A percentile compares a stretch with the other conserved stretches of the same genome.
Conservation (phyloP, 2,797 vertebrate genomes). For the Esox masquinongy region DNA sequence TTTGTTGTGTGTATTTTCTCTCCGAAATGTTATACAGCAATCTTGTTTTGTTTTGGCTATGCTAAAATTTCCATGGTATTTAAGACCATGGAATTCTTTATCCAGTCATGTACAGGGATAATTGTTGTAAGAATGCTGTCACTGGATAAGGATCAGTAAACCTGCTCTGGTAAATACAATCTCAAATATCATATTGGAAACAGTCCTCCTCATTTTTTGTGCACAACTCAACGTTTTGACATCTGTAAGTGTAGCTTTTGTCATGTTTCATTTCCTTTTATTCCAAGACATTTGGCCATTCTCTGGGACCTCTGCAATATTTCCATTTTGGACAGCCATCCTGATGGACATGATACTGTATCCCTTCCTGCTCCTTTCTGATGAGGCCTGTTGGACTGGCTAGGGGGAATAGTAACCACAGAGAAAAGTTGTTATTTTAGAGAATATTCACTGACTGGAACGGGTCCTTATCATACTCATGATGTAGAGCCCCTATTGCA, state of each 20-base stretch:
- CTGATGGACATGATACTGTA: too few species aligned
- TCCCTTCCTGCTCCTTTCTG: background rate
- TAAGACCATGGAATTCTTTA: constrained; percentile 18
- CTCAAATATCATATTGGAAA: constrained; percentile 33
- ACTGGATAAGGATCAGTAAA: constrained; percentile 41
- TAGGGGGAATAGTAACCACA: background rate
- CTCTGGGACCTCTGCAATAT: constrained; percentile 19
- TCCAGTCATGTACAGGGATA: constrained; percentile 15
- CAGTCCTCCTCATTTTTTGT: constrained; percentile 17
- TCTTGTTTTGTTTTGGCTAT: constrained; percentile 5
- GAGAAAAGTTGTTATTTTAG: constrained; percentile 1
- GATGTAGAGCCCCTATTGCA: background rate
- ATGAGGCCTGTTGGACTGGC: background rate
- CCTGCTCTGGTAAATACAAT: constrained; percentile 30
- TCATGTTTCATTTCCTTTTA: constrained; percentile 28
- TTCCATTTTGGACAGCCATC: constrained; percentile 12
- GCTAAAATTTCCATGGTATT: constrained; percentile 25
- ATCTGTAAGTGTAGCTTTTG: constrained; percentile 19
- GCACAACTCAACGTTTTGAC: background rate
- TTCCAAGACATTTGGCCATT: constrained; percentile 19
- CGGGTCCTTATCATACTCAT: background rate
- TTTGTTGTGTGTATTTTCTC: constrained; percentile 6
- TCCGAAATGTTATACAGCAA: background rate
- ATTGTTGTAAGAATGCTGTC: constrained; percentile 30
- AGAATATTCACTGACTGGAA: background rate